Percentiles rank a stretch among this genome's conserved stretches.
phyloP scores from a whole-genome alignment of 2,113 vertebrate genomes.

The Erythrolamprus reginae region DNA sequence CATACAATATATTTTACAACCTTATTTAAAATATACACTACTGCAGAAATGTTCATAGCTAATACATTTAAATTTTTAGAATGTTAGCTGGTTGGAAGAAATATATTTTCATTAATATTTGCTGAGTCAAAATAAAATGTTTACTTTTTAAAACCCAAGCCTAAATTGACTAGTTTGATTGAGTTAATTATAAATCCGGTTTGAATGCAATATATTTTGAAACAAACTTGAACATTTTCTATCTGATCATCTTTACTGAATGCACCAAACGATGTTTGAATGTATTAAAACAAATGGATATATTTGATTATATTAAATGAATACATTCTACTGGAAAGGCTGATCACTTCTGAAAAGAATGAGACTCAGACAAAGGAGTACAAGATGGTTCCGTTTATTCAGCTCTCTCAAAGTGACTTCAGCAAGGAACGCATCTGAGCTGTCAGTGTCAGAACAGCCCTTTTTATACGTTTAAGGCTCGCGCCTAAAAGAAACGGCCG shows the following conservation, averaged over 20 bases:
- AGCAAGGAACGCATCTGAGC: too few relatives aligned
- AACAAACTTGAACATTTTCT: neutral
- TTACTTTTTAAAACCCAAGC: neutral
- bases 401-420: too few relatives aligned
- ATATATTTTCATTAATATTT: neutral
- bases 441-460: too few relatives aligned
- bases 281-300: neutral
- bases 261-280: neutral
- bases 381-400: too few relatives aligned
- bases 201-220: neutral
- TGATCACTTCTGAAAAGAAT: too few relatives aligned
- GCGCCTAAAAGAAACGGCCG: too few relatives aligned
- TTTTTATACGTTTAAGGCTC: too few relatives aligned
- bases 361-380: too few relatives aligned
- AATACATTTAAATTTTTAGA: neutral
- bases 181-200: neutral
- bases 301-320: neutral
- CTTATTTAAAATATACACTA: too few relatives aligned
- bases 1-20: too few relatives aligned
- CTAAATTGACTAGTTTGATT: neutral
- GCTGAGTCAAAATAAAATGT: neutral
- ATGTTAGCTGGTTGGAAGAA: neutral
- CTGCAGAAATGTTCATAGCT: neutral
- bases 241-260: neutral
- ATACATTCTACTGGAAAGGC: neutral